Base-by-base conservation (phyloP, 2,888 invertebrate species). In the Drosophila aldrichi region DNA sequence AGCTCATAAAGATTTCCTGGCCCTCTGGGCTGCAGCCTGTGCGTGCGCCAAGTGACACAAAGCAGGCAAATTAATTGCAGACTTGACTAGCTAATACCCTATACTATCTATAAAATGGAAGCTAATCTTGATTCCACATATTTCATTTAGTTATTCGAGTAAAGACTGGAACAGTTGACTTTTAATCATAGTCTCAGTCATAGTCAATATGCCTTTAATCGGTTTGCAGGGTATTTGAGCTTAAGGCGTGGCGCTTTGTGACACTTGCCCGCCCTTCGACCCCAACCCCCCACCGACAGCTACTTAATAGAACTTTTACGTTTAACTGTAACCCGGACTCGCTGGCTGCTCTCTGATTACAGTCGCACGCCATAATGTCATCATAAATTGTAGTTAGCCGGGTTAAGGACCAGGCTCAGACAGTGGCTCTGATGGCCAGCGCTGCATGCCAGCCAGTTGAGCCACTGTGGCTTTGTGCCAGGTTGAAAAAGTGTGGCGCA, bases 1-100 rank as follows among this genome's bases (percentile, higher is more conserved):
- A 90, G 74, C 80, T 71, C 87, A 80, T 85, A 90, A 86, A 85
- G 89, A 82, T 87, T 85, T 88, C 89, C 90, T 88, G 81, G 60
- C 68, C 52, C 51, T 34, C 22, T 22, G 36, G 67, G 68, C 56
- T 55, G n/a, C 40, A 40, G 40, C 16, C 40, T 16, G 60, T 75
- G 69, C 58, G 74, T 79, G 75, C 55, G 55, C 22, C 48, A 29
- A 61, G 54, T 32, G 38, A 12, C 60, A 46, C 40, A 46, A 25
- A 34, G 9, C 5, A 34, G 3, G 14, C 25, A 22, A 0, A 12
- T 10, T 10, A 12, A 12, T 67, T 12, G 12, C 2, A 2, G 3
- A 18, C 7, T 25, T 14, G 51, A 62, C 76, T 70, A 10, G n/a
- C 43, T 14, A 12, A 51, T 77, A 80, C 58, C 48, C 59, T 79